phyloP scores from a whole-genome alignment of 53 echinoderm and acorn worm species.

The Paracentrotus lividus region DNA sequence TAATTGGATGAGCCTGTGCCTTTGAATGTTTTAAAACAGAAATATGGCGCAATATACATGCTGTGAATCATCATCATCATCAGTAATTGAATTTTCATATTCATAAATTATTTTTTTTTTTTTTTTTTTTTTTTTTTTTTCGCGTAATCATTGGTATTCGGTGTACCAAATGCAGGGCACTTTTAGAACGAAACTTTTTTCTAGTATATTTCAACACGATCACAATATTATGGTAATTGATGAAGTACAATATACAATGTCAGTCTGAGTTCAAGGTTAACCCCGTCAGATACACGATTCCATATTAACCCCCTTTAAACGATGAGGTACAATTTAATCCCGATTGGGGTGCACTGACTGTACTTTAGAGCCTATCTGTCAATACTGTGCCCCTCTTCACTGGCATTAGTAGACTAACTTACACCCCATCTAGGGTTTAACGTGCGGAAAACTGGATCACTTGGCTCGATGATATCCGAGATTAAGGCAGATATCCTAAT shows the following conservation, averaged over 20 bases:
- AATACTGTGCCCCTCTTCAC: conserved; percentile 25
- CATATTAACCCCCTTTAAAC: conserved; percentile 7
- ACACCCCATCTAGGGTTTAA: conserved; percentile 42
- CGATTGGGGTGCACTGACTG: conserved; percentile 54
- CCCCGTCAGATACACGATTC: background rate
- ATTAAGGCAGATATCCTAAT: conserved; percentile 55
- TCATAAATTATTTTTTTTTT: too few species aligned
- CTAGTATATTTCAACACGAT: too few species aligned
- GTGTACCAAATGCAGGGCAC: too few species aligned
- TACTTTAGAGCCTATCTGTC: conserved; percentile 64
- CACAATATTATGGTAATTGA: too few species aligned
- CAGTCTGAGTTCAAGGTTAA: conserved; percentile 39
- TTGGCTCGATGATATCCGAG: conserved; percentile 40
- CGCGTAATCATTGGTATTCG: too few species aligned
- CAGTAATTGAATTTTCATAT: too few species aligned
- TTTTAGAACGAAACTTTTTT: too few species aligned
- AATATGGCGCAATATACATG: too few species aligned
- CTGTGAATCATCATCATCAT: too few species aligned
- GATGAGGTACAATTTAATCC: conserved; percentile 54
- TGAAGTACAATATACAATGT: background rate
- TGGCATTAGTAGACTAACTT: conserved; percentile 42
- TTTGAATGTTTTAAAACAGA: too few species aligned
- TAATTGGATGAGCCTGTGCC: too few species aligned
- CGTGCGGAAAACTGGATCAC: conserved; percentile 57
- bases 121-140: too few species aligned